These are phyloP conservation scores for Eristalis tenax DNA, from an alignment of 2,888 invertebrate species.

Conservation along the genomic window DNA sequence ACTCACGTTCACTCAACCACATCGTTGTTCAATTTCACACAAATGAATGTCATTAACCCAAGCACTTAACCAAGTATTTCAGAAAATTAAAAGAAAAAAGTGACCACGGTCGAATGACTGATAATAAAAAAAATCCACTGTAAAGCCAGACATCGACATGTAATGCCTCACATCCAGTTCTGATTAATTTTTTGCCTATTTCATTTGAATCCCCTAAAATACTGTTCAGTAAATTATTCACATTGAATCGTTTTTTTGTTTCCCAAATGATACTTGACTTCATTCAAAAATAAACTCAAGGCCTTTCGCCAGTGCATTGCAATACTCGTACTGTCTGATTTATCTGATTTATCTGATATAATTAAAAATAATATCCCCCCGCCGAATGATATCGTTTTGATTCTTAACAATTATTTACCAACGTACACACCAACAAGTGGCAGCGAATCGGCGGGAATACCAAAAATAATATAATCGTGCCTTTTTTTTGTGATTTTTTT, in stretches of 20 bases:
- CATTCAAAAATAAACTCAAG: background rate
- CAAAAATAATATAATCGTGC: background rate
- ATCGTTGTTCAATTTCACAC: too few species aligned
- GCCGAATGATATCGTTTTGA: background rate
- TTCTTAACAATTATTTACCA: conserved; percentile 27
- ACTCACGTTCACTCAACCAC: too few species aligned
- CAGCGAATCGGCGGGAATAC: background rate
- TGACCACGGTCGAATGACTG: background rate
- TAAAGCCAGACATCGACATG: background rate
- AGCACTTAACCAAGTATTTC: background rate
- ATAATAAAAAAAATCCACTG: background rate
- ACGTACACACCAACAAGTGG: conserved; percentile 26
- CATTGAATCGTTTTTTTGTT: background rate
- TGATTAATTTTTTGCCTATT: background rate
- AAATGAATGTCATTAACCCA: background rate
- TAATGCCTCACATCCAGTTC: background rate
- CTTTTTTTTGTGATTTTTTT: background rate
- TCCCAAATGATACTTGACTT: background rate
- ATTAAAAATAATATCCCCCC: conserved; percentile 5
- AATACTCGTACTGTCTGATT: background rate
- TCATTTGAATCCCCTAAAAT: background rate
- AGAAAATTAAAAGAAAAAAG: background rate
- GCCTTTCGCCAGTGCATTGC: background rate
- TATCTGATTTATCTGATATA: background rate
- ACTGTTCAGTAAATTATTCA: background rate